These are phyloP conservation scores for Leucoraja ocellata DNA, from an alignment of 2,797 vertebrate genomes.

Conservation along the genomic window DNA sequence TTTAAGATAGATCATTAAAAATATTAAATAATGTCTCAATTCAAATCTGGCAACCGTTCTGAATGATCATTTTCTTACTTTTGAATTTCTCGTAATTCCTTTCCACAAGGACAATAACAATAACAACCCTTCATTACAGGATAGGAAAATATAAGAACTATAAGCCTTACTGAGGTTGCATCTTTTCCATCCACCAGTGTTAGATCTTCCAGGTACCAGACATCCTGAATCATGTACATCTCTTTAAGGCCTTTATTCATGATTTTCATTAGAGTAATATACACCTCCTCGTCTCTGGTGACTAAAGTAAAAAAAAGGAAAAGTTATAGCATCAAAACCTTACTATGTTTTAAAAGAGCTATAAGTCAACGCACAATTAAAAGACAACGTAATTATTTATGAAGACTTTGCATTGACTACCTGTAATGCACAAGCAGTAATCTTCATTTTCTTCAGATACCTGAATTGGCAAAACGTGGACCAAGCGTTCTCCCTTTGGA, in stretches of 20 bases:
- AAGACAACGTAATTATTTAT: not conserved
- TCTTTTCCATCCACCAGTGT: conserved; percentile 31
- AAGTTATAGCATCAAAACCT: not conserved
- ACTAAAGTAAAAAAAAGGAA: not conserved
- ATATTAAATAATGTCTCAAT: no score
- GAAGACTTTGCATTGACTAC: not conserved
- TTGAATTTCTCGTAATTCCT: not conserved
- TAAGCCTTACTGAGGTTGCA: conserved; percentile 14
- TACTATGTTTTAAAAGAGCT: not conserved
- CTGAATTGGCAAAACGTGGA: conserved; percentile 17
- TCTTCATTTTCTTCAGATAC: conserved; percentile 26
- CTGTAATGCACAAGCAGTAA: conserved; percentile 28
- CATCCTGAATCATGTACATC: not conserved
- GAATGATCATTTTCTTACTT: not conserved
- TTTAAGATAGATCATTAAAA: no score
- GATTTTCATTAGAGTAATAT: not conserved
- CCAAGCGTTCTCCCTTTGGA: not conserved
- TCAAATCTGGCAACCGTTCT: no score
- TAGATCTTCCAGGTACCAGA: conserved; percentile 21
- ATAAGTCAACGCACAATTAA: not conserved
- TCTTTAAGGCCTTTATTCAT: not conserved
- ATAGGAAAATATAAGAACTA: not conserved
- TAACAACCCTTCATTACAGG: not conserved
- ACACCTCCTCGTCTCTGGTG: conserved; percentile 5
- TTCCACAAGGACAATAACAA: not conserved